These are phyloP conservation scores for Nomada fabriciana DNA, from an alignment of 2,888 invertebrate genomes.

Conservation along the genomic window DNA sequence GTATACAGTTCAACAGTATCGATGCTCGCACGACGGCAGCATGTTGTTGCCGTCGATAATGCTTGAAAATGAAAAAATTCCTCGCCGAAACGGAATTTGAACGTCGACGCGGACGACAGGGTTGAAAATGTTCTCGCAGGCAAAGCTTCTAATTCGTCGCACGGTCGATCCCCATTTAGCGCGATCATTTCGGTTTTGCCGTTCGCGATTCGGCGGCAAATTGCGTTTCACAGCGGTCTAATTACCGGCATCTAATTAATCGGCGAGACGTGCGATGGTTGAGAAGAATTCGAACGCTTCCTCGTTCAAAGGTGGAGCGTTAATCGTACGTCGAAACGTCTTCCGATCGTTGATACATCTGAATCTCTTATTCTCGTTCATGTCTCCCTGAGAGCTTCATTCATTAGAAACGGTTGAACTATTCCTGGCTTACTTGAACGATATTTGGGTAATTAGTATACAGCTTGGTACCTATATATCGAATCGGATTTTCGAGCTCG, in stretches of 20 bases:
- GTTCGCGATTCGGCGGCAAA: background rate
- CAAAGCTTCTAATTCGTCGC: background rate
- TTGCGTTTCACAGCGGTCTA: background rate
- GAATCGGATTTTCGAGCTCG: background rate
- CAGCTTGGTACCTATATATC: background rate
- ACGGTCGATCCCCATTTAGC: background rate
- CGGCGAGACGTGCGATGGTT: slow-evolving; percentile 39
- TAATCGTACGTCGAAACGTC: background rate
- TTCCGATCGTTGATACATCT: background rate
- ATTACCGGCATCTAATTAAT: slow-evolving; percentile 34
- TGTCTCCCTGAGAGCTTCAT: background rate
- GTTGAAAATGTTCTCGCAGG: background rate
- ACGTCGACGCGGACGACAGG: no score
- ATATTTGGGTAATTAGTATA: background rate
- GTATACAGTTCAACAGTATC: no score
- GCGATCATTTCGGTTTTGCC: background rate
- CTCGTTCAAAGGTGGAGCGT: slow-evolving; percentile 3
- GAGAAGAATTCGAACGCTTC: slow-evolving; percentile 32
- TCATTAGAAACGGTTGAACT: slow-evolving; percentile 13
- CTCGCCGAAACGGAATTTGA: no score
- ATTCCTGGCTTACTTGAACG: background rate
- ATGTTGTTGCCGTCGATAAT: no score
- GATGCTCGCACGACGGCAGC: no score
- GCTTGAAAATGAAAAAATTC: no score
- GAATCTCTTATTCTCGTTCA: background rate